Evolutionary conservation across 1,140 invertebrate genomes (phyloP), one percentile per base, ranked within the genome.

Genomic region (Metopolophium dirhodum): DNA sequence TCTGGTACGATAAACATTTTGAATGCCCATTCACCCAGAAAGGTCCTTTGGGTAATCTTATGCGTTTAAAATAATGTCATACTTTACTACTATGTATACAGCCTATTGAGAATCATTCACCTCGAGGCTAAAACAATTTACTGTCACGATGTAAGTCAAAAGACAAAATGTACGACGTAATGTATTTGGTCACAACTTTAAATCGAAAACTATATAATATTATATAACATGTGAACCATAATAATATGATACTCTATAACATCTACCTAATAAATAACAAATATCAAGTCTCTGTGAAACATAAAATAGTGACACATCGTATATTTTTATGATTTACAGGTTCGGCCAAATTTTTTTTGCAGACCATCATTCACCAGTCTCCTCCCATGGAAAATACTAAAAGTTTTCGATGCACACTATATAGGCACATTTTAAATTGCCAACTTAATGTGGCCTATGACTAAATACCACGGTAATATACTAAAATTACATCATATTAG

Each of bases 41-140:
- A 61, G 54, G 89, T 90, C 89, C 89, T 90, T n/a, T 68, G 89
- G 89, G 89, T 90, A 45, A 90, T 90, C 54, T 90, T 90, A 90
- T 68, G 89, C 57, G 57, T 90, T 90, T 61, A 45, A 90, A 90
- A 90, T 45, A 30, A 89, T n/a, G 49, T 47, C 86, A 87, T 54
- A 41, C 49, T 89, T 57, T 89, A 57, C 88, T 57, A 37, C 87
- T 49, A 49, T 49, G 30, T 87, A 54, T 89, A 54, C 87, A 41
- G 49, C n/a, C 88, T 89, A 57, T 89, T 37, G 88, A 57, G 88
- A 89, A 89, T 57, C 88, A 54, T 89, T 89, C 88, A 57, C 88
- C 88, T 89, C 87, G 49, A 54, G 87, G 87, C 87, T 30, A 89
- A 89, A 89, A 89, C 87, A 54, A 89, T 89, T 89, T 30, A 54